These are phyloP conservation scores for Nasonia oneida DNA, from an alignment of 2,888 invertebrate species.

Conservation along the genomic window DNA sequence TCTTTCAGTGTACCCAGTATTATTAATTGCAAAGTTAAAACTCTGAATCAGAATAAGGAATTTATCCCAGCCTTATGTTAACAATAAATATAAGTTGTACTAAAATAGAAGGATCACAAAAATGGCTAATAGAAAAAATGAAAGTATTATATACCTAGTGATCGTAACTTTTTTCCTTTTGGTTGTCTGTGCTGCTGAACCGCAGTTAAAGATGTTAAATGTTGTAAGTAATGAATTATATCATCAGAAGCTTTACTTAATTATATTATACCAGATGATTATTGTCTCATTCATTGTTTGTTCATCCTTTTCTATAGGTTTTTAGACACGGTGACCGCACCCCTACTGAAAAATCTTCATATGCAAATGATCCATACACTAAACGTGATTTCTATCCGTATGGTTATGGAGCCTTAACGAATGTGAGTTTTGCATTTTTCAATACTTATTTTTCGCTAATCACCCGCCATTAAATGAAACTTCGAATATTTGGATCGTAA, in stretches of 20 bases:
- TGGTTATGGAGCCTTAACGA: slow-evolving; percentile 82
- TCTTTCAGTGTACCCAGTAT: no score
- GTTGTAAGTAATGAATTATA: slow-evolving; percentile 31
- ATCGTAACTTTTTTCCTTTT: background rate
- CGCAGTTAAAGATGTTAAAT: slow-evolving; percentile 28
- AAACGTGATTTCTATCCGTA: slow-evolving; percentile 51
- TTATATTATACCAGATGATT: background rate
- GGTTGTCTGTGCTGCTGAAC: background rate
- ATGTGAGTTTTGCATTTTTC: slow-evolving; percentile 77
- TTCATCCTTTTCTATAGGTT: slow-evolving; percentile 23
- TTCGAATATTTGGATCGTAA: no score
- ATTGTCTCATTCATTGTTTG: background rate
- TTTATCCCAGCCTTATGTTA: background rate
- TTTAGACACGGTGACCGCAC: slow-evolving; percentile 61
- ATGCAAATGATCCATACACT: slow-evolving; percentile 47
- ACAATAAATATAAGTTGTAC: background rate
- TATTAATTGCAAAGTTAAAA: no score
- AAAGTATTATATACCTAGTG: background rate
- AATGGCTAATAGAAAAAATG: background rate
- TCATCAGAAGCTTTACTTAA: background rate
- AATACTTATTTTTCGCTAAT: background rate
- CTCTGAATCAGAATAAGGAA: no score
- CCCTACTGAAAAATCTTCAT: slow-evolving; percentile 13
- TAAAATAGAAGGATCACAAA: background rate
- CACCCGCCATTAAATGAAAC: no score